phyloP scores from a whole-genome alignment of 2,113 vertebrate genomes.

The Bambusicola thoracicus region DNA sequence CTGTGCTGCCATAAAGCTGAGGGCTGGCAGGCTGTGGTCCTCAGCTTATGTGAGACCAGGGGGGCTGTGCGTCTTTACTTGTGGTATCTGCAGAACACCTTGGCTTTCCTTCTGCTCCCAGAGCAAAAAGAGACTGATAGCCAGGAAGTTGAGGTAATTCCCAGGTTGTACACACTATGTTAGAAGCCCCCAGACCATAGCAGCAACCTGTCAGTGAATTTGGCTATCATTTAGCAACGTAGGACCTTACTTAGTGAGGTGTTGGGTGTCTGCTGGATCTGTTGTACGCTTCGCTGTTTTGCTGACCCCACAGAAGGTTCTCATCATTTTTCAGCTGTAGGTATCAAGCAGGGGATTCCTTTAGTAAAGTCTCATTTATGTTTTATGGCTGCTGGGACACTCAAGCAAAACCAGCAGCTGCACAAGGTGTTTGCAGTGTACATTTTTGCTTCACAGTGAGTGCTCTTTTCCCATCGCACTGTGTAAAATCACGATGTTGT shows the following conservation, averaged over 20 bases:
- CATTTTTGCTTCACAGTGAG: not conserved
- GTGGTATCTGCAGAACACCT: not conserved
- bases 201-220: not conserved
- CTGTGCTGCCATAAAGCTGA: not conserved
- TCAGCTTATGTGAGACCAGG: not conserved
- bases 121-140: not conserved
- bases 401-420: not conserved
- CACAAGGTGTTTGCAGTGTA: not conserved
- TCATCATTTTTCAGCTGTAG: not conserved
- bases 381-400: not conserved
- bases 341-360: slow-evolving; percentile 29
- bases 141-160: not conserved
- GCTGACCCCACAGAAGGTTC: not conserved
- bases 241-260: not conserved
- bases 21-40: not conserved
- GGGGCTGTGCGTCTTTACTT: not conserved
- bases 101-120: not conserved
- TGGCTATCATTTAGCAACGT: fast-evolving
- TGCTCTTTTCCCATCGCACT: not conserved
- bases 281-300: not conserved
- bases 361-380: slow-evolving; percentile 43
- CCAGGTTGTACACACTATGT: not conserved
- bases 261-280: not conserved
- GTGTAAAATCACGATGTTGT: not conserved
- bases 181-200: not conserved